These are phyloP conservation scores for Gila robusta DNA, from an alignment of 2,797 vertebrate genomes.

Conservation along the genomic window DNA sequence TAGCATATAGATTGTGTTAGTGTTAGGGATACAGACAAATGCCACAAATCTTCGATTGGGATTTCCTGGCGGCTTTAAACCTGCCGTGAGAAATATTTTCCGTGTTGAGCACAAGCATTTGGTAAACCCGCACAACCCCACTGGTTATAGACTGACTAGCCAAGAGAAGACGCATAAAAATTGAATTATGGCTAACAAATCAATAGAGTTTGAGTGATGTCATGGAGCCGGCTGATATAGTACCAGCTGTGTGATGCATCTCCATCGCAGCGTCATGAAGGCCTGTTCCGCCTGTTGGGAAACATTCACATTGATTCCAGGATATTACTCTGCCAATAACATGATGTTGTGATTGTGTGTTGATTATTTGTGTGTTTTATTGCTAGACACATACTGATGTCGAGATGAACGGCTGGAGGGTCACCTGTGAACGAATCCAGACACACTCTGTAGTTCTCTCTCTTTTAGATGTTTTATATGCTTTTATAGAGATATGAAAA, in stretches of 20 bases:
- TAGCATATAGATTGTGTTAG: not conserved
- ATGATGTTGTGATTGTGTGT: conserved; percentile 1
- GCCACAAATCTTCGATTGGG: not conserved
- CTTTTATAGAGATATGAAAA: not conserved
- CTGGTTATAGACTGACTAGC: conserved; percentile 17
- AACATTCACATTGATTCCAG: conserved; percentile 10
- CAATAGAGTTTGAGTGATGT: conserved; percentile 28
- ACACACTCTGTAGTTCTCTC: conserved; percentile 17
- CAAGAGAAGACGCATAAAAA: conserved; percentile 41
- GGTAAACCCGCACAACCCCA: conserved; percentile 4
- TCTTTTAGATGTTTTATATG: not conserved
- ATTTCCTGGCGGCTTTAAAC: conserved; percentile 9
- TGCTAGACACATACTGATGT: conserved; percentile 51
- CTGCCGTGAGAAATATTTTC: conserved; percentile 29
- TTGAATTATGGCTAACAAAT: conserved; percentile 53
- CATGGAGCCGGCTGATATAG: conserved; percentile 20
- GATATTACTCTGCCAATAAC: conserved; percentile 21
- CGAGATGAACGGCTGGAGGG: conserved; percentile 32
- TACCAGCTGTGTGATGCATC: conserved; percentile 50
- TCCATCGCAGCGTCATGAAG: conserved; percentile 44
- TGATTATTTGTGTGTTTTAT: not conserved
- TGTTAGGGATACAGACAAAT: not conserved
- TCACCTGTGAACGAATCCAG: conserved; percentile 56
- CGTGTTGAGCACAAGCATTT: not conserved
- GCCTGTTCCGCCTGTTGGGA: conserved; percentile 40